Conservation (phyloP, 2,888 invertebrate genomes). For the Diadegma fenestrale region DNA sequence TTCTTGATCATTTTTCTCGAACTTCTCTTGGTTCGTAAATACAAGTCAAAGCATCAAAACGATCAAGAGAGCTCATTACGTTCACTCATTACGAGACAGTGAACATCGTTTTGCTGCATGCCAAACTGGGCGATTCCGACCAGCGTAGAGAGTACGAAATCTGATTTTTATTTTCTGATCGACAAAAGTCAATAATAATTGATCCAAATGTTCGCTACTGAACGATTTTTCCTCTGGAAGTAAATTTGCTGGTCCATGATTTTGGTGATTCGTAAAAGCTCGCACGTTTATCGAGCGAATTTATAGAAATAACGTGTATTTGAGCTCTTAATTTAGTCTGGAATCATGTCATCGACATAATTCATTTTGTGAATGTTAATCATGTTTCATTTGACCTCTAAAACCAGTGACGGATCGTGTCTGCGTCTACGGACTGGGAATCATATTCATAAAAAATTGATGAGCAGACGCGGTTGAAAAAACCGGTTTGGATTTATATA, state of each 20-base stretch:
- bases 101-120: too few relatives aligned
- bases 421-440: background rate
- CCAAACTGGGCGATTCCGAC: too few relatives aligned
- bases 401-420: background rate
- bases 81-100: too few relatives aligned
- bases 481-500: conserved; percentile 1
- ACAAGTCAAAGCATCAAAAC: too few relatives aligned
- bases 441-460: background rate
- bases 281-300: background rate
- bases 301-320: background rate
- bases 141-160: background rate
- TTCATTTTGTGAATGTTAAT: too few relatives aligned
- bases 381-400: background rate
- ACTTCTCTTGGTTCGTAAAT: too few relatives aligned
- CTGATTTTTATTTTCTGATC: background rate
- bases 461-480: background rate
- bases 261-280: background rate
- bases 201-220: background rate
- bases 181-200: background rate
- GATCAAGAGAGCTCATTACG: too few relatives aligned
- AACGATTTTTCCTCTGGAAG: background rate
- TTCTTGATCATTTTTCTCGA: too few relatives aligned
- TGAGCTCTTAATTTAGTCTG: background rate
- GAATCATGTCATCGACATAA: background rate
- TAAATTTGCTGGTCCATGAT: too few relatives aligned